Evolutionary conservation across 2,113 vertebrate genomes (phyloP).

Genomic region (Nannospalax galili): DNA sequence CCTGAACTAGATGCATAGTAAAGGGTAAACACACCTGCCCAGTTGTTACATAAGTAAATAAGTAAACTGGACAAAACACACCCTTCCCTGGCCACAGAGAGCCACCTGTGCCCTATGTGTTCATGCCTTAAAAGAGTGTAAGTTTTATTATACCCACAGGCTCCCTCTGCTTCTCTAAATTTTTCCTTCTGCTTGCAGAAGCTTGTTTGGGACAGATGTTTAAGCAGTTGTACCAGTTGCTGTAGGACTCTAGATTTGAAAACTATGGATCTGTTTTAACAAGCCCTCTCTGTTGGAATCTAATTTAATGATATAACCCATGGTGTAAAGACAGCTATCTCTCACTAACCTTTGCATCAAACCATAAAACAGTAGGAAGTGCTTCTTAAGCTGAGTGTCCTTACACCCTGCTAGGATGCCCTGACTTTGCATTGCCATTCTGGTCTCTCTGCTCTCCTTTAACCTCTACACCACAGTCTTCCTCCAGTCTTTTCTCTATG

Average conservation of each 20-base stretch:
- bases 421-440: neutral
- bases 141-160: neutral
- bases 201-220: slow-evolving; percentile 39
- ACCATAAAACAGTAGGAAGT: neutral
- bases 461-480: neutral
- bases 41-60: neutral
- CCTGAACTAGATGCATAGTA: too few species aligned
- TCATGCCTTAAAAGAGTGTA: neutral
- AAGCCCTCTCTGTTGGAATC: slow-evolving; percentile 45
- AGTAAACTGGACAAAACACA: neutral
- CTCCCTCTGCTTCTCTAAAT: slow-evolving; percentile 19
- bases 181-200: slow-evolving; percentile 41
- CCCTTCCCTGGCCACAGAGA: neutral
- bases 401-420: neutral
- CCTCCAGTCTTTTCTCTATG: neutral
- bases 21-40: neutral
- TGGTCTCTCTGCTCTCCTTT: neutral
- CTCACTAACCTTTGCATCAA: neutral
- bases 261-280: slow-evolving; percentile 60
- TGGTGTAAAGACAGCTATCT: neutral
- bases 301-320: neutral
- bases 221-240: neutral
- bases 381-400: neutral
- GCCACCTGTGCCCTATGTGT: neutral
- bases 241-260: slow-evolving; percentile 38